Evolutionary conservation across 2,113 vertebrate genomes (phyloP).

Genomic region (Tachysurus vachellii): DNA sequence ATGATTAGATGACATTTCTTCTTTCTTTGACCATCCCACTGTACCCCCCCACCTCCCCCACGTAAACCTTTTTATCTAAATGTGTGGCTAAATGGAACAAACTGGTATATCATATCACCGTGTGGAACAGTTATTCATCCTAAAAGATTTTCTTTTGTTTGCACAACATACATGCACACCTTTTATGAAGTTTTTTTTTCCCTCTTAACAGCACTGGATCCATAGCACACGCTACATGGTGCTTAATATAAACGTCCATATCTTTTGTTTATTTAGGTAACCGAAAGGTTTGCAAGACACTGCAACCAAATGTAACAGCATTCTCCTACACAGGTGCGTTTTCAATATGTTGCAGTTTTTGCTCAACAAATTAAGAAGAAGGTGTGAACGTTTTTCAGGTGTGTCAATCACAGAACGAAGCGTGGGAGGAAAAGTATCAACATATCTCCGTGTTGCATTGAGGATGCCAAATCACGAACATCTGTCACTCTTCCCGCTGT

Average conservation of each 20-base stretch:
- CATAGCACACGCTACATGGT: background rate
- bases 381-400: slow-evolving; percentile 27
- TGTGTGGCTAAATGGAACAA: background rate
- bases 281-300: slow-evolving; percentile 10
- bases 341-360: slow-evolving; percentile 39
- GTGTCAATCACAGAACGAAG: slow-evolving; percentile 28
- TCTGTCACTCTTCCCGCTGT: slow-evolving; percentile 38
- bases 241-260: slow-evolving; percentile 27
- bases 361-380: slow-evolving; percentile 38
- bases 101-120: background rate
- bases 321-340: slow-evolving; percentile 32
- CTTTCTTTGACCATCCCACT: background rate
- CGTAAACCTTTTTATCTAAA: background rate
- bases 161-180: background rate
- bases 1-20: background rate
- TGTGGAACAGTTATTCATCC: background rate
- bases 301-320: background rate
- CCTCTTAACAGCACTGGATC: background rate
- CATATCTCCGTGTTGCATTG: slow-evolving; percentile 28
- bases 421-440: slow-evolving; percentile 46
- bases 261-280: slow-evolving; percentile 32
- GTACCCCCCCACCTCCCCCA: too few species aligned
- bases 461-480: slow-evolving; percentile 45
- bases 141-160: background rate
- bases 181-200: background rate